These are phyloP conservation scores for Zaprionus lineosus DNA, from an alignment of 2,888 invertebrate genomes.

Conservation along the genomic window DNA sequence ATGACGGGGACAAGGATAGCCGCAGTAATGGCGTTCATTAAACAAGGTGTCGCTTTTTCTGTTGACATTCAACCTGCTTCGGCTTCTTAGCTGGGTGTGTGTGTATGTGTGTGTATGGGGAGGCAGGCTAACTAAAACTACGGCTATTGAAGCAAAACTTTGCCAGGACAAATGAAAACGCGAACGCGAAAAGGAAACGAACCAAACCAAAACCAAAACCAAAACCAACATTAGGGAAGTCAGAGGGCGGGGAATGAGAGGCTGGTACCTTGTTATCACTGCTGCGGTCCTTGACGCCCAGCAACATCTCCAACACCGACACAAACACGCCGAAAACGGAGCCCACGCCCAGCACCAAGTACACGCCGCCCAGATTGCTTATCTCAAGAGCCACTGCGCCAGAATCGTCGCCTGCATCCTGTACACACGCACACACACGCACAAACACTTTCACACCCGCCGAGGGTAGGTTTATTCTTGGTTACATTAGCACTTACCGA, in stretches of 20 bases:
- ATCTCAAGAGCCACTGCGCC: conserved; percentile 85
- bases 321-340: conserved; percentile 80
- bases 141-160: neutral
- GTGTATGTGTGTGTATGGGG: conserved; percentile 20
- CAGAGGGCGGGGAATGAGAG: neutral
- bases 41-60: conserved; percentile 1
- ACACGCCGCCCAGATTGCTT: conserved; percentile 87
- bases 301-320: conserved; percentile 79
- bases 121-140: conserved; percentile 47
- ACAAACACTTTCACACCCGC: conserved; percentile 12
- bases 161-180: conserved; percentile 1
- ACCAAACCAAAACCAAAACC: too few relatives aligned
- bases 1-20: conserved; percentile 12
- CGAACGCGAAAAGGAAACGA: neutral
- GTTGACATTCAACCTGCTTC: neutral
- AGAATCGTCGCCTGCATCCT: conserved; percentile 77
- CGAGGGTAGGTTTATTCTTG: conserved; percentile 9
- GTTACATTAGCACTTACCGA: conserved; percentile 83
- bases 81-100: neutral
- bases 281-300: conserved; percentile 80
- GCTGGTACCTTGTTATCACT: conserved; percentile 79
- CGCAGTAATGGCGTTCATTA: conserved; percentile 39
- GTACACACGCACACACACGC: conserved; percentile 47
- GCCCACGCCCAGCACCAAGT: conserved; percentile 85
- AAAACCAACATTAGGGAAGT: too few relatives aligned